These are phyloP conservation scores for Pemphigus obesinymphae DNA, from an alignment of 1,140 invertebrate genomes.

Conservation along the genomic window DNA sequence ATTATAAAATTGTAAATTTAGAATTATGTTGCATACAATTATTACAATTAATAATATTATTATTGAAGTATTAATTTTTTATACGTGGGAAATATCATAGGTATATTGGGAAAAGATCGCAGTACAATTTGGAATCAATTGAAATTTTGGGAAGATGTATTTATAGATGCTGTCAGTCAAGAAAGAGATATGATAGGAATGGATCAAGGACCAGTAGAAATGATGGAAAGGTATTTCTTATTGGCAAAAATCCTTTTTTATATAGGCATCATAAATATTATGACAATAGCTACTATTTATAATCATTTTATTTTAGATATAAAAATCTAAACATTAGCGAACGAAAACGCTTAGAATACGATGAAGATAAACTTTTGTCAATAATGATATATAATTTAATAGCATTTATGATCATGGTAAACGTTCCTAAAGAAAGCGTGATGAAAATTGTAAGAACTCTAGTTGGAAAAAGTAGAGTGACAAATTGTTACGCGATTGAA, in stretches of 20 bases:
- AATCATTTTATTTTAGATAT: constrained; percentile 58
- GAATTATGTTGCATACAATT: no score
- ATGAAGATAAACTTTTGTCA: constrained; percentile 93
- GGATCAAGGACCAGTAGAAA: constrained; percentile 97
- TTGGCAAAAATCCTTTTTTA: no score
- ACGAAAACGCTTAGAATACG: constrained; percentile 91
- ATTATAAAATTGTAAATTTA: no score
- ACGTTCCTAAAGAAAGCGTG: constrained; percentile 78
- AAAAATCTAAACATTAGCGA: constrained; percentile 90
- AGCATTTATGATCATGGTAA: constrained; percentile 92
- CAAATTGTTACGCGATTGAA: constrained; percentile 93
- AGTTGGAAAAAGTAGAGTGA: constrained; percentile 97
- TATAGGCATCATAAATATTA: neutral
- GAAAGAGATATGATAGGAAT: constrained; percentile 98
- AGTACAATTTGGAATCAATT: constrained; percentile 97
- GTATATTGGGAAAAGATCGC: constrained; percentile 64
- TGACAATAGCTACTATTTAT: neutral
- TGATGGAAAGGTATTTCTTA: constrained; percentile 84
- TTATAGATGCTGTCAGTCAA: constrained; percentile 96
- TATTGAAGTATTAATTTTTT: neutral
- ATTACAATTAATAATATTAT: neutral
- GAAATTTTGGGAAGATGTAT: constrained; percentile 99
- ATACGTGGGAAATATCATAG: constrained; percentile 41
- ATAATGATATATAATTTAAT: constrained; percentile 95
- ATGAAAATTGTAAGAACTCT: constrained; percentile 88